A percentile compares a stretch with the other conserved stretches of the same genome.
These are phyloP conservation scores for Nerophis lumbriciformis DNA, from an alignment of 2,113 vertebrate species.

Conservation along the genomic window DNA sequence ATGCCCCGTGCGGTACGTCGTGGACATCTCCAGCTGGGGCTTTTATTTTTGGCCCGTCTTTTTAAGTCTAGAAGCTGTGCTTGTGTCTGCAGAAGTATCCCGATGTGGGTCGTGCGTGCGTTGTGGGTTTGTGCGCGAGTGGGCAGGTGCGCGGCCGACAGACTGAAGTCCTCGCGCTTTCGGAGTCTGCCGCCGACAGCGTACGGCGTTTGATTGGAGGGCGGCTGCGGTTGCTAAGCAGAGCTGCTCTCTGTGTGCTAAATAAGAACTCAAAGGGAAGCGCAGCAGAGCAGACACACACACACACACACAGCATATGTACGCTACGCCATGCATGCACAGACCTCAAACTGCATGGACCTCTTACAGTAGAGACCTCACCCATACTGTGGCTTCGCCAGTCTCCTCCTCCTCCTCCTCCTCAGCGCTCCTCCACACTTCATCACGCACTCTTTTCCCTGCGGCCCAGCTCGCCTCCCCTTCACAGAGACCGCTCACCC, in stretches of 20 bases:
- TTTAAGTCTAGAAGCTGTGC: neutral
- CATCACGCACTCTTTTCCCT: slow-evolving; percentile 40
- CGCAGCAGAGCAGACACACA: slow-evolving; percentile 46
- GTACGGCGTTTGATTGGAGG: slow-evolving; percentile 65
- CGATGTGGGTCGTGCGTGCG: neutral
- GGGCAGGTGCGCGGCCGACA: slow-evolving; percentile 42
- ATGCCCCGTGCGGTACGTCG: neutral
- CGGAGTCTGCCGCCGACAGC: slow-evolving; percentile 61
- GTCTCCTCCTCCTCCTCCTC: slow-evolving; percentile 27
- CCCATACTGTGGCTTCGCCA: slow-evolving; percentile 32
- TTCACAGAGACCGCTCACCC: slow-evolving; percentile 54
- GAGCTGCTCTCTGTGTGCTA: slow-evolving; percentile 77
- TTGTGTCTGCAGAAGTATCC: slow-evolving; percentile 8
- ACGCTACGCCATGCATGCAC: slow-evolving; percentile 4
- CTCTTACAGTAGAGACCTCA: slow-evolving; percentile 54
- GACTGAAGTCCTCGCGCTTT: slow-evolving; percentile 54
- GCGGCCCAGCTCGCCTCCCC: slow-evolving; percentile 48
- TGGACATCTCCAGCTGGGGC: too few relatives aligned
- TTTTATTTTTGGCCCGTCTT: too few relatives aligned
- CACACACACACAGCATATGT: slow-evolving; percentile 18
- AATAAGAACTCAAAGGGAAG: slow-evolving; percentile 74
- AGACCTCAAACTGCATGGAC: slow-evolving; percentile 40
- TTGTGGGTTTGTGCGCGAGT: slow-evolving; percentile 27
- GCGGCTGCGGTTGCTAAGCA: slow-evolving; percentile 76
- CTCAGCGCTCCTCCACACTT: slow-evolving; percentile 29